Base-by-base conservation (phyloP, 2,113 vertebrate genomes). In the Thomomys bottae region DNA sequence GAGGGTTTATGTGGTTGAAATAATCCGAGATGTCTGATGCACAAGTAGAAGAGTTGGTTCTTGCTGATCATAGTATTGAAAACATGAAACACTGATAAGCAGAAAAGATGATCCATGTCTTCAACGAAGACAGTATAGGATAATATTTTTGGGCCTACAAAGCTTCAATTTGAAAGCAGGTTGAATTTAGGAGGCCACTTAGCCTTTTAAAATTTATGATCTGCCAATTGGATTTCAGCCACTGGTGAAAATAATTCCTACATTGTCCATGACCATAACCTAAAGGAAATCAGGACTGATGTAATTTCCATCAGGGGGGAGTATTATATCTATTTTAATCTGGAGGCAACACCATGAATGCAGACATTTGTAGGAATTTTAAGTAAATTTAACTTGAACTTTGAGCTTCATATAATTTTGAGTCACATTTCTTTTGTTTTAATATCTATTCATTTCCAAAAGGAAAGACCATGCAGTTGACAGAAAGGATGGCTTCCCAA, bases 191-290 rank as follows among this genome's bases (percentile, higher is more conserved):
- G 28, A 42, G 32, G 23, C 20, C 36, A 40, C 21, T 90, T 88
- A 86, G 61, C 76, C 42, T 92, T 76, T 92, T 90, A 23, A 84
- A 76, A 77, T 63, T 42, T 68, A 9, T 36, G 83, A 68, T 87
- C 91, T 89, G 42, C 38, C 66, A 73, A 64, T 26, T 30, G 92
- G 38, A 84, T 85, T 89, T 49, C 23, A 72, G 23, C 70, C 9
- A 66, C 20, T 49, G 68, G 32, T 84, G 42, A 94, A 95, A 95
- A 92, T 59, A 81, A 87, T 77, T 87, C 15, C 24, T 42, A 54
- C n/a, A n/a, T 66, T 70, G 4, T 84, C 87, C 20, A 73, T 11
- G 64, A 38, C 34, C 28, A 85, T n/a, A 23, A 18, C 38, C 30
- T 78, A 26, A 87, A 90, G 84, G 14, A 88, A 92, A 77, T 32